Base-by-base conservation (phyloP, 2,888 invertebrate species). In the Listrodromus nycthemerus region DNA sequence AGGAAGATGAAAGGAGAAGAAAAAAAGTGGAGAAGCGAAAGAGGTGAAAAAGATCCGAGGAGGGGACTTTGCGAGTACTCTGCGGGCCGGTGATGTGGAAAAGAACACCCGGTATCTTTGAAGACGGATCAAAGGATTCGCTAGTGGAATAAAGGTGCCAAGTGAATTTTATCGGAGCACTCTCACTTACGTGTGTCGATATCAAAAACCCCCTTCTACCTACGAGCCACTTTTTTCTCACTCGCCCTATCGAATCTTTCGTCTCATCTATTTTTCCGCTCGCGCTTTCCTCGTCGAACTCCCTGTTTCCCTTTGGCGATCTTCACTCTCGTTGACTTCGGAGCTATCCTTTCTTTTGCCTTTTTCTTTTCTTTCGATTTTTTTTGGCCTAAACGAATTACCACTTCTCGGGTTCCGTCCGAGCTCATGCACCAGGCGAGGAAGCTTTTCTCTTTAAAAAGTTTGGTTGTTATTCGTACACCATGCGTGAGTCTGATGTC, bases 71-170 rank as follows among this genome's bases (percentile, higher is more conserved):
- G 81, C 81, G 63, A 78, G 82, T 83, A 81, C 82, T 83, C 82
- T 52, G 37, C 67, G 77, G 77, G 70, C 33, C 85, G 81, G 30
- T 83, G 83, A 83, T 82, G 86, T 80, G 83, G 82, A 86, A 86
- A 86, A 85, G 86, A 86, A 86, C 86, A 86, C 82, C 78, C 78
- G 83, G 80, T 84, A 82, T 85, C 86, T 86, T 86, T 86, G 86
- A 85, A 80, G 84, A 77, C 66, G 77, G 82, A 86, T 86, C 86
- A 86, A 84, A 86, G 84, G 82, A 86, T 86, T 82, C 82, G 63
- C 24, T 61, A 66, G 69, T 67, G 85, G 13, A 82, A 85, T 85
- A 86, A 86, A 85, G 81, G 80, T 84, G 80, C 76, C 82, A 82
- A 84, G 85, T 86, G 84, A 85, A 86, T 86, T 85, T 84, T 85